Percentiles rank a stretch among this genome's conserved stretches.
phyloP scores from a whole-genome alignment of 2,888 invertebrate species.

The Tinea pellionella region DNA sequence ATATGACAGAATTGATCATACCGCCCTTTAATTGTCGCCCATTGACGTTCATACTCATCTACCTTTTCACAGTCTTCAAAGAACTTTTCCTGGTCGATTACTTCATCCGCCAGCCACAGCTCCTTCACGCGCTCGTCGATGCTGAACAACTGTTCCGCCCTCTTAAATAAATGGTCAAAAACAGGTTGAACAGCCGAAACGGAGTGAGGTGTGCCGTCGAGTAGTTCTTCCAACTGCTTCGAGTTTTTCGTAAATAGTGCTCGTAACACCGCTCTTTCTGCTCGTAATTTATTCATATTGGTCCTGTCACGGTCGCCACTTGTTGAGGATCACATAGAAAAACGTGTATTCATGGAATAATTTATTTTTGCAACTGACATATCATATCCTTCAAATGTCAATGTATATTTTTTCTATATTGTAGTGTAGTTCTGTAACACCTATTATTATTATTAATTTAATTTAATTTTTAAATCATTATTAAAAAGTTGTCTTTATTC shows the following conservation, averaged over 20 bases:
- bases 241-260: not conserved
- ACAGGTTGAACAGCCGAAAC: not conserved
- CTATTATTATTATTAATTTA: too few species aligned
- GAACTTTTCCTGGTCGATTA: not conserved
- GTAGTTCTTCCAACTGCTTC: not conserved
- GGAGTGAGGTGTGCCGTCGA: not conserved
- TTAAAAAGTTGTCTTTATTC: too few species aligned
- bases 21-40: not conserved
- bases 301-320: not conserved
- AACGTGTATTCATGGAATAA: too few species aligned
- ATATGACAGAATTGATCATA: not conserved
- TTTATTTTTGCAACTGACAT: too few species aligned
- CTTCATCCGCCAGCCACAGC: not conserved
- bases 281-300: not conserved
- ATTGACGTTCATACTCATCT: not conserved
- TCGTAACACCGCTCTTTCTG: not conserved
- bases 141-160: not conserved
- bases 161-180: not conserved
- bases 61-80: not conserved
- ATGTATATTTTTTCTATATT: too few species aligned
- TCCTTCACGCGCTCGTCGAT: not conserved
- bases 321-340: too few species aligned
- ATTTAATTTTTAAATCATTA: too few species aligned
- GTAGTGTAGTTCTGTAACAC: too few species aligned
- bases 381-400: too few species aligned